phyloP scores from a whole-genome alignment of 2,797 vertebrate species.

The Lacerta viridis region DNA sequence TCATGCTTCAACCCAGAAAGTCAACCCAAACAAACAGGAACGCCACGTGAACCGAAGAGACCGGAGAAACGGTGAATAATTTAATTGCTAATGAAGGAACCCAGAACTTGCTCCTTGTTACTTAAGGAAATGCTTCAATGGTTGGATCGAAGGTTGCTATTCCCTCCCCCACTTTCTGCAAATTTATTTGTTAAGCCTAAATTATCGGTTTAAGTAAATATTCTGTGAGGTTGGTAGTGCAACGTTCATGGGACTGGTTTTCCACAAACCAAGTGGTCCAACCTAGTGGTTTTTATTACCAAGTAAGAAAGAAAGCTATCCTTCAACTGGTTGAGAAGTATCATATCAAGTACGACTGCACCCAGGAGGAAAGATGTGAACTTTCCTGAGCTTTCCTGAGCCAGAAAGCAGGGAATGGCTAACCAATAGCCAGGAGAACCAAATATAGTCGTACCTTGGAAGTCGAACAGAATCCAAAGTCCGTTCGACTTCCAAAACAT shows the following conservation, averaged over 20 bases:
- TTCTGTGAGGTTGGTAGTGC: conserved; percentile 23
- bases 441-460: too few species aligned
- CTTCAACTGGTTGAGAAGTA: conserved; percentile 28
- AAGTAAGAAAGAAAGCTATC: conserved; percentile 32
- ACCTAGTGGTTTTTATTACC: conserved; percentile 50
- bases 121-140: conserved; percentile 45
- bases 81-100: conserved; percentile 41
- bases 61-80: conserved; percentile 27
- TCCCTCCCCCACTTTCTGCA: not conserved
- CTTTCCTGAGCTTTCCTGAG: too few species aligned
- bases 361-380: too few species aligned
- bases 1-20: conserved; percentile 39
- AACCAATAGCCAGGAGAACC: too few species aligned
- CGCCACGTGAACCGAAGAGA: conserved; percentile 34
- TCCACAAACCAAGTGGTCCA: conserved; percentile 47
- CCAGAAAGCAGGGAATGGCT: too few species aligned
- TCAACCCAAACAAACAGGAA: conserved; percentile 20
- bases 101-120: not conserved
- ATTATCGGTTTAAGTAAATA: conserved; percentile 55
- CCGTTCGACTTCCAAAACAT: too few species aligned
- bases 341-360: not conserved
- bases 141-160: conserved; percentile 22
- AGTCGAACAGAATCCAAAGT: too few species aligned
- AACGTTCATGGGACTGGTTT: conserved; percentile 59
- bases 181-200: conserved; percentile 9